Conservation (phyloP, 2,113 vertebrate genomes). For the Dipodomys ordii region DNA sequence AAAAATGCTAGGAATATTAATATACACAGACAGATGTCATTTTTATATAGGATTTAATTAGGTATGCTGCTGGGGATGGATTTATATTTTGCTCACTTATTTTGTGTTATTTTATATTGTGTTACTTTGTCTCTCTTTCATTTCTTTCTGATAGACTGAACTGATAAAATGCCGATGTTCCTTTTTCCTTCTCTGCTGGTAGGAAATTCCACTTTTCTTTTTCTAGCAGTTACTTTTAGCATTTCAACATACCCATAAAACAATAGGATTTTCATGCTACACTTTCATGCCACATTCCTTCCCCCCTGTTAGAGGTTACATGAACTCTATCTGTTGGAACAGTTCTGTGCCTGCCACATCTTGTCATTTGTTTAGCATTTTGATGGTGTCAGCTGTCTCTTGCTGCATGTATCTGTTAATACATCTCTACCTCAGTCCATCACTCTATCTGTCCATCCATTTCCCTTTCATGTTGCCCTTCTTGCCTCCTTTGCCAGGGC, state of each 20-base stretch:
- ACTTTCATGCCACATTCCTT: neutral
- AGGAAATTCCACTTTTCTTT: neutral
- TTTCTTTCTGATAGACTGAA: neutral
- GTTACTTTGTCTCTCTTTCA: neutral
- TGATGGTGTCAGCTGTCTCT: neutral
- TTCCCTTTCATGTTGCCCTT: neutral
- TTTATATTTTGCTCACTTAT: neutral
- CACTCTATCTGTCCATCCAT: too few relatives aligned
- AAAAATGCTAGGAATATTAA: neutral
- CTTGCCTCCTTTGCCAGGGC: neutral
- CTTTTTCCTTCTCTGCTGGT: neutral
- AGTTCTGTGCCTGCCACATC: neutral
- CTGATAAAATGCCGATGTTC: neutral
- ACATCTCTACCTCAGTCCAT: fast-evolving
- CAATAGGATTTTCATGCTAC: neutral
- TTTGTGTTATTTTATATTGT: neutral
- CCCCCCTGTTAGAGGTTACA: neutral
- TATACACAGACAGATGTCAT: neutral
- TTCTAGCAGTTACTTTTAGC: neutral
- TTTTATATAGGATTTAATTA: neutral
- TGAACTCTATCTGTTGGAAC: neutral
- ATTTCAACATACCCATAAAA: neutral
- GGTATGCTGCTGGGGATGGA: neutral
- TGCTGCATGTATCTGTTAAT: fast-evolving
- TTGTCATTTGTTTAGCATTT: neutral